Evolutionary conservation across 2,113 vertebrate genomes (phyloP), one percentile per base, ranked within the genome.

Genomic region (Brienomyrus longianalis): DNA sequence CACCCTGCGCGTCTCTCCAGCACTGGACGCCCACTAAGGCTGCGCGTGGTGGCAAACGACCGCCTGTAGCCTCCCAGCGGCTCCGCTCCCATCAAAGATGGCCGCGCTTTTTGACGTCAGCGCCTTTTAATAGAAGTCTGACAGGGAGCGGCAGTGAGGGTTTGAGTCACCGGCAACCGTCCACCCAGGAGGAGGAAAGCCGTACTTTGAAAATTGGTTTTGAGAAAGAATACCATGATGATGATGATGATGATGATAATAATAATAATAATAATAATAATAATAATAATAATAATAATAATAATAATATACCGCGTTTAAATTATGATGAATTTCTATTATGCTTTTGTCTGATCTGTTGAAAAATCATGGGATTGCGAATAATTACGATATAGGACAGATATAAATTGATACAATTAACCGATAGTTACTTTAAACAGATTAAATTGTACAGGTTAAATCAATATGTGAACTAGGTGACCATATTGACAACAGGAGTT

Each of bases 11-110:
- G 59, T 86, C 66, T 43, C 23, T 0, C 77, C 39, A 47, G 89
- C 54, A 93, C 91, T 90, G 88, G 89, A 83, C 85, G 1, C 92
- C 93, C 90, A 93, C 94, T 93, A 92, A 94, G 95, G 94, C 95
- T 92, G 92, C 93, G 95, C 94, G 92, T 91, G 90, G 93, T 62
- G 77, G 92, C 92, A 91, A 93, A 80, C 51, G 43, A 19, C 95
- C 96, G 95, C 95, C 92, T 86, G 93, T 90, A 94, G 95, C 95
- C 96, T 96, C 96, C 95, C 95, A 94, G 95, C 95, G 54, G 95
- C 95, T 93, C 93, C 96, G 96, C 96, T 96, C 96, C 96, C 96
- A 96, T 96, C 96, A 97, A 97, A 97, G 96, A 97, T 97, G 96
- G 96, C 96, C 94, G 96, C 92, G 92, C 93, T 92, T 93, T 93